These are phyloP conservation scores for Bombus impatiens DNA, from an alignment of 1,140 invertebrate genomes.

Conservation along the genomic window DNA sequence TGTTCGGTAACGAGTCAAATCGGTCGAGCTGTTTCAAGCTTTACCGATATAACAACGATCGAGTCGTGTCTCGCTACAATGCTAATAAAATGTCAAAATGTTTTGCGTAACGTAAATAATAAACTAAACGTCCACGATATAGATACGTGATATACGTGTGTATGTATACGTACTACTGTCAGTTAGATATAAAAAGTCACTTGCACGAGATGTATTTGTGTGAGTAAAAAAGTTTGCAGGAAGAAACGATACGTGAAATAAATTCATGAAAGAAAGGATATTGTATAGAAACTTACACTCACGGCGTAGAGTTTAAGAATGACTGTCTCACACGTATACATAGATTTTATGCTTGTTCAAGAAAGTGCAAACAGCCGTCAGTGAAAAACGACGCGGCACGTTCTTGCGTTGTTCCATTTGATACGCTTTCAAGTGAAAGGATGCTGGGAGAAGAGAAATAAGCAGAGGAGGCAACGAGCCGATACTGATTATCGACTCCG, in stretches of 20 bases:
- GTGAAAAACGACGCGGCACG: background rate
- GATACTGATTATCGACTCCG: conserved; percentile 16
- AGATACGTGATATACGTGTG: no score
- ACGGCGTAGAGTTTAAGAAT: background rate
- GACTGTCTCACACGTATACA: no score
- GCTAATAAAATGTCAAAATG: no score
- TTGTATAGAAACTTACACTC: background rate
- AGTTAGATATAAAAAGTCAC: no score
- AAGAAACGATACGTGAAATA: background rate
- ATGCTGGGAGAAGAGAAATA: background rate
- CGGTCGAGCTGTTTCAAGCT: no score
- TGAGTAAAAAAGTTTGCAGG: background rate
- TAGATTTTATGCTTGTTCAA: background rate
- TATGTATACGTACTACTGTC: no score
- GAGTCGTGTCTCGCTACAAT: no score
- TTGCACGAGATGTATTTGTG: no score
- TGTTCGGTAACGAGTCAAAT: no score
- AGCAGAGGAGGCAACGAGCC: background rate
- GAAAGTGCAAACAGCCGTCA: background rate
- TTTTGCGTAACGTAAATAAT: no score
- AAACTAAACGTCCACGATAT: no score
- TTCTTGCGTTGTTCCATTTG: conserved; percentile 1
- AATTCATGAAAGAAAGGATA: background rate
- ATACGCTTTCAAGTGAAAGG: conserved; percentile 14
- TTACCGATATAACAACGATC: no score